Base-by-base conservation (phyloP, 2,888 invertebrate genomes). In the Lottia gigantea region DNA sequence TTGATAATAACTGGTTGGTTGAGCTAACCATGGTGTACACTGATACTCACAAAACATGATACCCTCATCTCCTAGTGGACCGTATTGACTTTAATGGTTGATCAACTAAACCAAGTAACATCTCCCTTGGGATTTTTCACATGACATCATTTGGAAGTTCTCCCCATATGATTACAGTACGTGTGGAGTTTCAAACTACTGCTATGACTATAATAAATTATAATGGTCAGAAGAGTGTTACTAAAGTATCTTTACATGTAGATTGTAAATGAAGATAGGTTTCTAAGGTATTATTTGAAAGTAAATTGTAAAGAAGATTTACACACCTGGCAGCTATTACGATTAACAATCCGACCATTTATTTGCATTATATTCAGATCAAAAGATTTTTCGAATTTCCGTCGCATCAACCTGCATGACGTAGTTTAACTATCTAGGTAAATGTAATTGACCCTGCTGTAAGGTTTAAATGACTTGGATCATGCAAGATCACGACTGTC, bases 341-440 rank as follows among this genome's bases (percentile, higher is more conserved):
- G 11, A 55, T 23, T 23, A 19, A 55, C 19, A 23, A 55, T 23
- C 8, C 23, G 55, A 23, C 19, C 55, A 55, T 55, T 55, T 55
- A 55, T 55, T 55, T 55, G 55, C 19, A 55, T 55, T 55, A 55
- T n/a, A 23, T 55, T 55, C 11, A 19, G 19, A 55, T 55, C 55
- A 55, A 55, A 55, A 23, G 55, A 55, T 23, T 23, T 55, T 55
- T 55, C 19, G 14, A 23, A 23, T 55, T 55, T 55, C 55, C 55
- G 55, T 55, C 55, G 55, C 55, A 55, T 55, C 55, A 23, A 19
- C 12, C 55, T 55, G 55, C 55, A 55, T 55, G 55, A 55, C 55
- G 55, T 55, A 23, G 55, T 23, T 55, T 55, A 3, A 55, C 19
- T 19, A 23, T 23, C 55, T 23, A 55, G 15, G 55, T 55, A 55